A percentile compares a stretch with the other conserved stretches of the same genome.
These are phyloP conservation scores for Drosophila sordidula DNA, from an alignment of 2,888 invertebrate species.

Conservation along the genomic window DNA sequence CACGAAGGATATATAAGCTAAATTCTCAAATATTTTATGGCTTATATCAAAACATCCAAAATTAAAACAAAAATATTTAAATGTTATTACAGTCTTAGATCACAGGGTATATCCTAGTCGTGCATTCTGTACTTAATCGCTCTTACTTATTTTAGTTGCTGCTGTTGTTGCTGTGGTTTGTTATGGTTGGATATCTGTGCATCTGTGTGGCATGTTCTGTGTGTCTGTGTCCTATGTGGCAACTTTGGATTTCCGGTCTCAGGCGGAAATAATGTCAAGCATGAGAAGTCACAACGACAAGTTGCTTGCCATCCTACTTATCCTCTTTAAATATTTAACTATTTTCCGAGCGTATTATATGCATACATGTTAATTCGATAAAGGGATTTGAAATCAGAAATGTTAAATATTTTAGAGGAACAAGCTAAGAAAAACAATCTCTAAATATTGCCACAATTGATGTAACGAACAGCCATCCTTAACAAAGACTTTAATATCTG, in stretches of 20 bases:
- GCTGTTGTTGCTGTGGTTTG: constrained; percentile 11
- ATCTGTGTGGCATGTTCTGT: constrained; percentile 21
- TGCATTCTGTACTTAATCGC: background rate
- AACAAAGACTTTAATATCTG: too few relatives aligned
- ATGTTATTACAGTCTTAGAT: too few relatives aligned
- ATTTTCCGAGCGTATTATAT: constrained; percentile 23
- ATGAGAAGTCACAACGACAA: constrained; percentile 51
- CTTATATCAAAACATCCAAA: too few relatives aligned
- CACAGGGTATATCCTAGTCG: background rate
- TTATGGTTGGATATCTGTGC: constrained; percentile 31
- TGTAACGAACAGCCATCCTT: too few relatives aligned
- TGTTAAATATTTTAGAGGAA: background rate
- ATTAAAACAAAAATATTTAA: too few relatives aligned
- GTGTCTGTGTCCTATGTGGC: constrained; percentile 52
- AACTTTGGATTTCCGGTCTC: constrained; percentile 69
- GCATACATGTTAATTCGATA: constrained; percentile 36
- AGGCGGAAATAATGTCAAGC: constrained; percentile 71
- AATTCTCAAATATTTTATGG: too few relatives aligned
- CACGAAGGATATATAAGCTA: too few relatives aligned
- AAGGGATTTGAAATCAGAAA: constrained; percentile 19
- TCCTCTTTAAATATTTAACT: constrained; percentile 59
- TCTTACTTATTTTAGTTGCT: constrained; percentile 1
- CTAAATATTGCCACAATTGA: background rate
- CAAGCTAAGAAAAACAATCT: background rate
- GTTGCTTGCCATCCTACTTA: constrained; percentile 22